Evolutionary conservation across 2,113 vertebrate species (phyloP).

Genomic region (Sylvietta virens): DNA sequence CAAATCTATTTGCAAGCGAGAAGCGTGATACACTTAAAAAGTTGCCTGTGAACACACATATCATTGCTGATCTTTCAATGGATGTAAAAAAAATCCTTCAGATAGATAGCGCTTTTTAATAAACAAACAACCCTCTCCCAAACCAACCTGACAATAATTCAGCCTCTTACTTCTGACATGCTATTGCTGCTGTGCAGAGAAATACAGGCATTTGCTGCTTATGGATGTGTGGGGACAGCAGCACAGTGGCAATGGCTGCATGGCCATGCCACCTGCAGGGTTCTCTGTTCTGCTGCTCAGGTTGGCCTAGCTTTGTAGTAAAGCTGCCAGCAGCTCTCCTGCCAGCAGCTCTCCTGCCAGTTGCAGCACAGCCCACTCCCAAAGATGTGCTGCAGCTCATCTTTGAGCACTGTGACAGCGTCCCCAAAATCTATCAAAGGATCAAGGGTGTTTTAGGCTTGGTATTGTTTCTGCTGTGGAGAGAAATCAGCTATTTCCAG

Average conservation of each 20-base stretch:
- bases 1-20: not conserved
- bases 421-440: not conserved
- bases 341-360: not conserved
- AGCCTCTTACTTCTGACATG: not conserved
- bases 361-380: not conserved
- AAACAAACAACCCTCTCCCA: not conserved
- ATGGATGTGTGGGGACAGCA: fast-evolving
- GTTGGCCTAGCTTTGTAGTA: not conserved
- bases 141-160: not conserved
- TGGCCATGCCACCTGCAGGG: not conserved
- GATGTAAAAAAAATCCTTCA: not conserved
- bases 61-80: not conserved
- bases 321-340: not conserved
- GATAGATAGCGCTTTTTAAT: not conserved
- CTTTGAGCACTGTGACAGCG: not conserved
- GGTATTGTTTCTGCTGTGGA: not conserved
- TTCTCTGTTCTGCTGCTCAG: not conserved
- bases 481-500: not conserved
- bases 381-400: not conserved
- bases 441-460: not conserved
- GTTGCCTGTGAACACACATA: not conserved
- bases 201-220: not conserved
- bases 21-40: not conserved
- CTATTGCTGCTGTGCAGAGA: not conserved
- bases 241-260: not conserved